These are phyloP conservation scores for Gonatopus flavifemur DNA, from an alignment of 1,140 invertebrate species.

Conservation along the genomic window DNA sequence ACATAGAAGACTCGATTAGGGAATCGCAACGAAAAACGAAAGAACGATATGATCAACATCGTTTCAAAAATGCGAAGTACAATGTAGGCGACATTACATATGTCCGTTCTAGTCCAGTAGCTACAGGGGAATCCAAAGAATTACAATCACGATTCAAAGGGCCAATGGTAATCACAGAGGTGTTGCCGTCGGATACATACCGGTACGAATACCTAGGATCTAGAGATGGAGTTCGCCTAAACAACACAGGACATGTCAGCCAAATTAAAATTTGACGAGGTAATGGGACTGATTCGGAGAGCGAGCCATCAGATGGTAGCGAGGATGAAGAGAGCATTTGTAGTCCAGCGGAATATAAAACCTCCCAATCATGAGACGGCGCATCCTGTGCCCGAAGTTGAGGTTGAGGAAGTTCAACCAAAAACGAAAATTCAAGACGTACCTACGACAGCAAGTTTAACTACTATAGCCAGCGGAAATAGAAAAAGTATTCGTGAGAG, in stretches of 20 bases:
- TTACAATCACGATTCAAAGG: not conserved
- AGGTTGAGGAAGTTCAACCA: too few relatives aligned
- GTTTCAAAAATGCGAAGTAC: not conserved
- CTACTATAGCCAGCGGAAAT: too few relatives aligned
- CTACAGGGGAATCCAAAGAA: conserved; percentile 1
- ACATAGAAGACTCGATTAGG: not conserved
- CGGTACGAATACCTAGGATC: not conserved
- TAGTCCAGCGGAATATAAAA: too few relatives aligned
- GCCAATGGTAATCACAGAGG: not conserved
- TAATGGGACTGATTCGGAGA: too few relatives aligned
- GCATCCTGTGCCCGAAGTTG: too few relatives aligned
- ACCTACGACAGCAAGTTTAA: too few relatives aligned
- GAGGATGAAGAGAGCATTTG: too few relatives aligned
- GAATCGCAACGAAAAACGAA: not conserved
- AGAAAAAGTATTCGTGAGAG: too few relatives aligned
- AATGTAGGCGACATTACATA: not conserved
- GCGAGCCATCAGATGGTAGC: too few relatives aligned
- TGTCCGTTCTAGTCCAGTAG: not conserved
- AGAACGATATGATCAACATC: not conserved
- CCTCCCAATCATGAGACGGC: too few relatives aligned
- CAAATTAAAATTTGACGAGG: not conserved
- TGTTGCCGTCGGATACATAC: not conserved
- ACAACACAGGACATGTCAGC: not conserved
- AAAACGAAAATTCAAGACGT: too few relatives aligned
- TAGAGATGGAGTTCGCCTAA: not conserved